Conservation (phyloP, 2,888 invertebrate genomes). For the Conomelus anceps region DNA sequence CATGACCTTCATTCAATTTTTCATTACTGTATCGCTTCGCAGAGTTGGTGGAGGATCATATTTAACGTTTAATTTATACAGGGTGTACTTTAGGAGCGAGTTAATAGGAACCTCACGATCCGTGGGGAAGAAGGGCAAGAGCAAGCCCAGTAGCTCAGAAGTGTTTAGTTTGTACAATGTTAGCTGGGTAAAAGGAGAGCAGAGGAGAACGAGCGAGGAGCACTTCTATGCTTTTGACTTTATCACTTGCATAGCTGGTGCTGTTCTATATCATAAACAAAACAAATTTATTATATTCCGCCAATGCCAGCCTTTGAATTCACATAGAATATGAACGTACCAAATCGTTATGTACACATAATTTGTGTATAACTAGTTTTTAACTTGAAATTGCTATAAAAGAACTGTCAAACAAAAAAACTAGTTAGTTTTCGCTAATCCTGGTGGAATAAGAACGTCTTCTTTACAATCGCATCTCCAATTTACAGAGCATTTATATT, state of each 20-base stretch:
- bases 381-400: no score
- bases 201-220: neutral
- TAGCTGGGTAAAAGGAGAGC: neutral
- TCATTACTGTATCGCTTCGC: neutral
- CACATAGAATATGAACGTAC: no score
- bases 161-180: neutral
- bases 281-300: no score
- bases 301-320: no score
- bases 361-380: no score
- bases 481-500: no score
- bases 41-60: neutral
- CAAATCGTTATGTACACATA: no score
- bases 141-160: neutral
- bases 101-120: neutral
- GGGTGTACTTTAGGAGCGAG: neutral
- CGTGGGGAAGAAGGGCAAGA: neutral
- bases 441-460: no score
- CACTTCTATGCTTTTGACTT: neutral
- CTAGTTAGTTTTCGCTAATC: no score
- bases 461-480: no score
- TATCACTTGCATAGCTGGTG: neutral
- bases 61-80: neutral
- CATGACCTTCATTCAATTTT: neutral
- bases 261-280: no score
- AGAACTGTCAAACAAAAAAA: no score